Evolutionary conservation across 2,888 invertebrate genomes (phyloP).

Genomic region (Octonoba sinensis): DNA sequence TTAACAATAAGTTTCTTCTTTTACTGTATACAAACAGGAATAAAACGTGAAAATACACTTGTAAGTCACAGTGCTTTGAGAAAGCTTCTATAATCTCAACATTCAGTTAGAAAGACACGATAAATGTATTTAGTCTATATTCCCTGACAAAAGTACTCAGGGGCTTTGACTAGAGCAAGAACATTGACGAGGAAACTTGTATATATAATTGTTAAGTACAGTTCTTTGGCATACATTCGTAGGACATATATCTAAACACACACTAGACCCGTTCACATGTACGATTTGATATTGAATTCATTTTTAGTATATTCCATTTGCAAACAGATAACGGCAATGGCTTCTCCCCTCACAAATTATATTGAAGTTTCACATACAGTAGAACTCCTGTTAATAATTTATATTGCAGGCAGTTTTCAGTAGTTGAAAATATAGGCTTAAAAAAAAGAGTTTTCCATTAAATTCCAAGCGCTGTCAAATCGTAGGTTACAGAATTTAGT

Average conservation of each 20-base stretch:
- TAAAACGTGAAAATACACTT: constrained; percentile 61
- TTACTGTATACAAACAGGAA: constrained; percentile 55
- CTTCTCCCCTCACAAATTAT: too few relatives aligned
- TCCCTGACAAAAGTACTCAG: not conserved
- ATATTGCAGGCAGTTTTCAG: too few relatives aligned
- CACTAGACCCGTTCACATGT: too few relatives aligned
- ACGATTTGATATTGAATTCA: too few relatives aligned
- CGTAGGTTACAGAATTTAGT: too few relatives aligned
- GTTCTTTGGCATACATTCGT: constrained; percentile 29
- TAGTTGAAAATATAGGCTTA: too few relatives aligned
- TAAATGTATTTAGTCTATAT: constrained; percentile 2
- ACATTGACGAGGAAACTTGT: constrained; percentile 26
- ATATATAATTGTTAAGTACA: constrained; percentile 26
- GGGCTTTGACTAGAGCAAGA: constrained; percentile 13
- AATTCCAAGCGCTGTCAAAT: too few relatives aligned
- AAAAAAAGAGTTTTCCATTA: too few relatives aligned
- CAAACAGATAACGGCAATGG: too few relatives aligned
- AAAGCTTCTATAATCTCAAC: constrained; percentile 31
- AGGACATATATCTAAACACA: not conserved
- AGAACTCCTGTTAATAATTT: too few relatives aligned
- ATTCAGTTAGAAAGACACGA: constrained; percentile 21
- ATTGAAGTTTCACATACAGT: too few relatives aligned
- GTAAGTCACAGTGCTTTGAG: constrained; percentile 38
- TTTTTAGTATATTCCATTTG: too few relatives aligned
- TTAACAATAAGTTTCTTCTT: constrained; percentile 51